Evolutionary conservation across 1,140 invertebrate species (phyloP).

Genomic region (Calephelis nemesis): DNA sequence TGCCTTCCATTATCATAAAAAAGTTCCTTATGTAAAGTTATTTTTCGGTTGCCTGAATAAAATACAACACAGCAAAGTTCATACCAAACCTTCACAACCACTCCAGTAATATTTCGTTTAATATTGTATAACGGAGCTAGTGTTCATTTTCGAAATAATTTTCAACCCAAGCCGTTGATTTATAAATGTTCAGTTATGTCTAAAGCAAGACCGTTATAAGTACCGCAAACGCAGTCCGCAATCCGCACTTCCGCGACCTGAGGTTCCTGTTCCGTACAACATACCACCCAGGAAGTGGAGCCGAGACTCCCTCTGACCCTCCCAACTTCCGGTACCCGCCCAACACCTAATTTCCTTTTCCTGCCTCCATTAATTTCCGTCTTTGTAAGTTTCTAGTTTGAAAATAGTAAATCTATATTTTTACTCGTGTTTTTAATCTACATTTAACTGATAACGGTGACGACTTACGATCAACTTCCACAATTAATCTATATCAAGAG

Average conservation of each 20-base stretch:
- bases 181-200: constrained; percentile 13
- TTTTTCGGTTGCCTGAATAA: too few relatives aligned
- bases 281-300: constrained; percentile 56
- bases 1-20: too few relatives aligned
- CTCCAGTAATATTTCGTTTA: too few relatives aligned
- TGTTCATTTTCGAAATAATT: neutral
- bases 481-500: too few relatives aligned
- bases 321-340: constrained; percentile 54
- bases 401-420: constrained; percentile 2
- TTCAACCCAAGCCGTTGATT: constrained; percentile 1
- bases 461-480: neutral
- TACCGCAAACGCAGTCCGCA: constrained; percentile 6
- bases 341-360: constrained; percentile 67
- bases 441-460: neutral
- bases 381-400: constrained; percentile 26
- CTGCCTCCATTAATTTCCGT: constrained; percentile 66
- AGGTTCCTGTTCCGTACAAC: constrained; percentile 55
- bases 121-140: neutral
- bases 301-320: constrained; percentile 50
- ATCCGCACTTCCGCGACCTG: constrained; percentile 38
- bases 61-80: too few relatives aligned
- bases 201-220: constrained; percentile 2
- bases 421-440: neutral
- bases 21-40: too few relatives aligned
- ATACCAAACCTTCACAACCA: too few relatives aligned